Evolutionary conservation across 2,888 invertebrate species (phyloP).

Genomic region (Candidula unifasciata): DNA sequence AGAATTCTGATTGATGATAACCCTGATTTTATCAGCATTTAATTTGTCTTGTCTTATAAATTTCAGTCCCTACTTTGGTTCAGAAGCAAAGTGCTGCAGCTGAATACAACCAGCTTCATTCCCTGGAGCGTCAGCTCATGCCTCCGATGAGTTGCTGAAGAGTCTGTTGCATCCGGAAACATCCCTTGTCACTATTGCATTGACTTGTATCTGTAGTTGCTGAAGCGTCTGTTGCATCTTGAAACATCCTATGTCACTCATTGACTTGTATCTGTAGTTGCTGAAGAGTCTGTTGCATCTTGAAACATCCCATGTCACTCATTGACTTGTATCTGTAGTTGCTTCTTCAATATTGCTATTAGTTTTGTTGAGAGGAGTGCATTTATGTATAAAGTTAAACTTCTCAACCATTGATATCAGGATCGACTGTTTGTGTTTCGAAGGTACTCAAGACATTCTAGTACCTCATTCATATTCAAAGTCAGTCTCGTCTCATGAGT

Average conservation of each 20-base stretch:
- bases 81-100: conserved; percentile 54
- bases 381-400: too few species aligned
- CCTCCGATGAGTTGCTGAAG: conserved; percentile 31
- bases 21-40: too few species aligned
- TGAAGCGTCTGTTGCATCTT: background rate
- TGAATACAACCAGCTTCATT: conserved; percentile 47
- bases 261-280: conserved; percentile 6
- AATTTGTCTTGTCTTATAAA: background rate
- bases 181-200: background rate
- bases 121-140: conserved; percentile 39
- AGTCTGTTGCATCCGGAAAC: background rate
- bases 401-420: too few species aligned
- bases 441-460: too few species aligned
- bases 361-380: background rate
- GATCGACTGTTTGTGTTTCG: too few species aligned
- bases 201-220: background rate
- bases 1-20: too few species aligned
- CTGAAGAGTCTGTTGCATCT: background rate
- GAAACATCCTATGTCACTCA: background rate
- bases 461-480: too few species aligned
- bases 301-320: background rate
- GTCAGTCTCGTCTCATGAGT: too few species aligned
- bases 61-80: conserved; percentile 54
- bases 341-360: conserved; percentile 3
- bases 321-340: background rate